Evolutionary conservation across 2,888 invertebrate species (phyloP), one percentile per base, ranked within the genome.

Genomic region (Rhopalosiphum nymphaeae): DNA sequence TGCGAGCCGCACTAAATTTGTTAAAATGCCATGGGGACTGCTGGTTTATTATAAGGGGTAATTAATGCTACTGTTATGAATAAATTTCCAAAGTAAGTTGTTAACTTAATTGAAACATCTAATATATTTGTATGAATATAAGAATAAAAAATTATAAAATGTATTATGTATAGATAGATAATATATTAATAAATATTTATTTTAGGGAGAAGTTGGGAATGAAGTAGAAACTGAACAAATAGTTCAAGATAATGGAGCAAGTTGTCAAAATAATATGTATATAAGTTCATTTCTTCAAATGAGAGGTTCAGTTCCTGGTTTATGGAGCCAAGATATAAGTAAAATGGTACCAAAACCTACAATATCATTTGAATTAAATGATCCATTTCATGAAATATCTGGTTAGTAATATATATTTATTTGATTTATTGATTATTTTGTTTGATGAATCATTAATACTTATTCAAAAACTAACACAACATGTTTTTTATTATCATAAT

Each of bases 291-390:
- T 99, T 96, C 99, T 99, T 0, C 99, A 99, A 96, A 97, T 99
- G 97, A 97, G 99, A 94, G 99, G 99, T 0, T 99, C 99, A 0
- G 98, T 99, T 95, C 99, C 99, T 26, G 97, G 97, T 29, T 98
- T 98, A 96, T 99, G 99, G 99, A 99, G 99, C 61, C 99, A 99
- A 96, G 99, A 99, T 96, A 97, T 99, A 94, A 98, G 98, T 44
- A 99, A 99, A 96, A 99, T 99, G 98, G 99, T 99, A 1, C 99
- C 99, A 0, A 99, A 99, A 96, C 99, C 99, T 13, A 98, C 98
- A 0, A 99, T 99, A 95, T 97, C 97, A 46, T 97, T 98, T 95
- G 98, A 99, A 95, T 96, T 98, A 36, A 97, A 97, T 92, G 99
- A 99, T 96, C 98, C 99, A 0, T 98, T 97, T 96, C 98, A 98